Conservation (phyloP, 2,888 invertebrate genomes). For the Drosophila cracens region DNA sequence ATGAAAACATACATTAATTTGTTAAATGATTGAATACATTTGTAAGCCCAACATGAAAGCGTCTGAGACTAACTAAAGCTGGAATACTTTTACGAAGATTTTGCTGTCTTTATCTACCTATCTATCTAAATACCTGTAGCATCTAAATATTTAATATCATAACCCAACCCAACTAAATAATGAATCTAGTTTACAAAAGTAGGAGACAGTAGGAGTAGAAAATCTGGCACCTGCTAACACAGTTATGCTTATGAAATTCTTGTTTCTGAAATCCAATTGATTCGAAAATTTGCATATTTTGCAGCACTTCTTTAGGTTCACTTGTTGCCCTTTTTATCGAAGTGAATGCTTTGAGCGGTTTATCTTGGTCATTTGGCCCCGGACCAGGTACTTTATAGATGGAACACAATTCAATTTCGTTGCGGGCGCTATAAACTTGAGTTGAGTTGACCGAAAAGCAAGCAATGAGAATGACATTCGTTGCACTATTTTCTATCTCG, state of each 20-base stretch:
- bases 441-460: conserved; percentile 47
- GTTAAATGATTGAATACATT: not conserved
- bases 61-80: not conserved
- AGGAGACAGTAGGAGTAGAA: not conserved
- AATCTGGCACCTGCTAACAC: not conserved
- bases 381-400: conserved; percentile 39
- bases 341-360: conserved; percentile 24
- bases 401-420: conserved; percentile 60
- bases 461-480: conserved; percentile 75
- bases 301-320: not conserved
- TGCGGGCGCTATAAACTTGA: conserved; percentile 67
- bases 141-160: not conserved
- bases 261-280: not conserved
- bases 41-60: not conserved
- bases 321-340: conserved; percentile 18
- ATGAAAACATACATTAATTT: not conserved
- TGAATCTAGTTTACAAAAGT: not conserved
- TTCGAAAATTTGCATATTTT: not conserved
- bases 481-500: conserved; percentile 65
- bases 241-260: not conserved
- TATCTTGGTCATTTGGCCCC: conserved; percentile 41
- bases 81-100: not conserved
- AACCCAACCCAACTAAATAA: not conserved
- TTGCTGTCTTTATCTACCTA: not conserved
- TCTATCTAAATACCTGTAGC: not conserved